Conservation (phyloP, 2,888 invertebrate genomes). For the Plemyria rubiginata region DNA sequence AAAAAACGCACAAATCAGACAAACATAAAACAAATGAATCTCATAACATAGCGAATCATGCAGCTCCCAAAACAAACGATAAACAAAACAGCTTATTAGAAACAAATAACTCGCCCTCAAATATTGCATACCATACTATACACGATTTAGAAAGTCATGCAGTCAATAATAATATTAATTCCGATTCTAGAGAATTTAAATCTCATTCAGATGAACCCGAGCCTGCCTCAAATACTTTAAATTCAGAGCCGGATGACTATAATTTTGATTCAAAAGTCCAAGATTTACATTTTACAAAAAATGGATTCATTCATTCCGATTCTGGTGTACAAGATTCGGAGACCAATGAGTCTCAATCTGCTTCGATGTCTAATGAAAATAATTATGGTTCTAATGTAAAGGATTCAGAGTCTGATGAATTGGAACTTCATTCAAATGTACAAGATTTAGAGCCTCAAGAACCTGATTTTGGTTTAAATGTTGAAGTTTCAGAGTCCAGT, state of each 20-base stretch:
- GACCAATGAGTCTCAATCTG: background rate
- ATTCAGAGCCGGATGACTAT: background rate
- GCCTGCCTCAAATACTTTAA: background rate
- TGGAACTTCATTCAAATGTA: background rate
- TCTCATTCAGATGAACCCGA: background rate
- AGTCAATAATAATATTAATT: background rate
- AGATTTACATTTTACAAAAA: too few species aligned
- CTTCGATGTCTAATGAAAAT: background rate
- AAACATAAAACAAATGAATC: background rate
- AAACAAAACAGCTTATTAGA: background rate
- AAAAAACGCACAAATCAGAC: background rate
- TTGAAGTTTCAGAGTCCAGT: background rate
- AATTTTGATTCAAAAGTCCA: background rate
- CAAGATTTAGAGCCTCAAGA: background rate
- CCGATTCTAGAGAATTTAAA: background rate
- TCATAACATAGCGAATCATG: background rate
- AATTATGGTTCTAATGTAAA: background rate
- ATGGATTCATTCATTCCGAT: too few species aligned
- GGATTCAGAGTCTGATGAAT: constrained; percentile 2
- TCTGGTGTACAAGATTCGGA: background rate
- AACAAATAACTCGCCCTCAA: background rate
- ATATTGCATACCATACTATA: background rate
- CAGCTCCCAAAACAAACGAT: background rate
- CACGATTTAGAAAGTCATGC: background rate
- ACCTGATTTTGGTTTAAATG: background rate